Conservation (phyloP, 1,140 invertebrate species). For the Melanaphis sacchari region DNA sequence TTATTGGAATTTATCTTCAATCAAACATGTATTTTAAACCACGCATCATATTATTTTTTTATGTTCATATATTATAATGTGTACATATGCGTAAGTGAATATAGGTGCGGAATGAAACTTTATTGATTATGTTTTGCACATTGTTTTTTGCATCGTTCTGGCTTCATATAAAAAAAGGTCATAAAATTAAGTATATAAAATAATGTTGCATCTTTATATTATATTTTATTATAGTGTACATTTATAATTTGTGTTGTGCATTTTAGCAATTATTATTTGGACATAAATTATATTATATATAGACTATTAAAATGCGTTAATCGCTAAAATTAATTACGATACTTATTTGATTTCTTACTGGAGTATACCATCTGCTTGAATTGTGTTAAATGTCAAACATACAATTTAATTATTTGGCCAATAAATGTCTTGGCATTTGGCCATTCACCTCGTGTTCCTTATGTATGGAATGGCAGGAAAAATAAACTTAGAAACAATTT, state of each 20-base stretch:
- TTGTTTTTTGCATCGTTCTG: background rate
- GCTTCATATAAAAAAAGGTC: background rate
- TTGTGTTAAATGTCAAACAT: constrained; percentile 25
- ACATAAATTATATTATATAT: background rate
- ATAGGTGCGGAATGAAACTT: background rate
- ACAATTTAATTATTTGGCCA: constrained; percentile 41
- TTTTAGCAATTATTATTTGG: background rate
- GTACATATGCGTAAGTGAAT: background rate
- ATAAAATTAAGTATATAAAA: background rate
- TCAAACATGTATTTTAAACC: constrained; percentile 4
- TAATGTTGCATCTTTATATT: background rate
- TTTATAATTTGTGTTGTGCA: background rate
- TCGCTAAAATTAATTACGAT: background rate
- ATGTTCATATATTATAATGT: background rate
- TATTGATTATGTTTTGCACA: background rate
- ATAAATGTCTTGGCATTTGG: constrained; percentile 48
- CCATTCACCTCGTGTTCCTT: background rate
- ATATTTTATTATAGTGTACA: background rate
- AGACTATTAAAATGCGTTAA: background rate
- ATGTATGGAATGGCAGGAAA: too few species aligned
- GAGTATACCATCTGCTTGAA: background rate
- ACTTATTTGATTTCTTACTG: background rate
- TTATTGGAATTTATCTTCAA: background rate
- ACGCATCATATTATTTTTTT: background rate
- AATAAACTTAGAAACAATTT: background rate